phyloP scores from a whole-genome alignment of 2,888 invertebrate genomes.

The Auanema freiburgensis region DNA sequence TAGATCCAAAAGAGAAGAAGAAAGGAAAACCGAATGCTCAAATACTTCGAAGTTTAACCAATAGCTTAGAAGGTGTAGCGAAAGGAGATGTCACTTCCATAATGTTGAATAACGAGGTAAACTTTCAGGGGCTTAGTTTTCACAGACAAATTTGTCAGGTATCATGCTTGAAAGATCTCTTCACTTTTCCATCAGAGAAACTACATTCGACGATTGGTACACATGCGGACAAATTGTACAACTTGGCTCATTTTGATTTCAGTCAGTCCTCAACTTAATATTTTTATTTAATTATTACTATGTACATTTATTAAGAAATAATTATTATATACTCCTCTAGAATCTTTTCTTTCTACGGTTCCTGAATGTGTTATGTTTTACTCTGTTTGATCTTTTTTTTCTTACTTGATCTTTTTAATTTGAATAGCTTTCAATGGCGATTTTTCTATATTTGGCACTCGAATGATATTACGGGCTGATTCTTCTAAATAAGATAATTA shows the following conservation, averaged over 20 bases:
- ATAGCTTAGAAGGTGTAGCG: slow-evolving; percentile 19
- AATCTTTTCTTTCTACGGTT: not conserved
- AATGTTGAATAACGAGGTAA: slow-evolving; percentile 21
- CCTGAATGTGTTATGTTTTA: not conserved
- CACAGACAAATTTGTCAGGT: slow-evolving; percentile 7
- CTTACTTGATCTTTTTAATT: slow-evolving; percentile 17
- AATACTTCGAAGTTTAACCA: slow-evolving; percentile 33
- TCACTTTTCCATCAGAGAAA: slow-evolving; percentile 7
- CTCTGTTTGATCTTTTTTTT: not conserved
- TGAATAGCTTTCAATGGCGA: slow-evolving; percentile 18
- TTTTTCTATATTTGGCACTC: slow-evolving; percentile 7
- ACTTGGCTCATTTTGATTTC: slow-evolving; percentile 26
- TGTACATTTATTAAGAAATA: slow-evolving; percentile 4
- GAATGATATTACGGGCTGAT: slow-evolving; percentile 2
- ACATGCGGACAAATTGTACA: slow-evolving; percentile 21
- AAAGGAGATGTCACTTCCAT: slow-evolving; percentile 21
- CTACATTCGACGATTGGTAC: slow-evolving; percentile 11
- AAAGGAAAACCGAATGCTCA: slow-evolving; percentile 35
- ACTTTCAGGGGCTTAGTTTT: not conserved
- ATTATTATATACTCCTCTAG: not conserved
- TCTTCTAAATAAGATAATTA: slow-evolving; percentile 9
- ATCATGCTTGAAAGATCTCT: slow-evolving; percentile 9
- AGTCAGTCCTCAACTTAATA: slow-evolving; percentile 1
- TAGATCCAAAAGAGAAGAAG: slow-evolving; percentile 21
- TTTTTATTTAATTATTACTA: slow-evolving; percentile 9